Base-by-base conservation (phyloP, 2,888 invertebrate genomes). In the Anoplius nigerrimus region DNA sequence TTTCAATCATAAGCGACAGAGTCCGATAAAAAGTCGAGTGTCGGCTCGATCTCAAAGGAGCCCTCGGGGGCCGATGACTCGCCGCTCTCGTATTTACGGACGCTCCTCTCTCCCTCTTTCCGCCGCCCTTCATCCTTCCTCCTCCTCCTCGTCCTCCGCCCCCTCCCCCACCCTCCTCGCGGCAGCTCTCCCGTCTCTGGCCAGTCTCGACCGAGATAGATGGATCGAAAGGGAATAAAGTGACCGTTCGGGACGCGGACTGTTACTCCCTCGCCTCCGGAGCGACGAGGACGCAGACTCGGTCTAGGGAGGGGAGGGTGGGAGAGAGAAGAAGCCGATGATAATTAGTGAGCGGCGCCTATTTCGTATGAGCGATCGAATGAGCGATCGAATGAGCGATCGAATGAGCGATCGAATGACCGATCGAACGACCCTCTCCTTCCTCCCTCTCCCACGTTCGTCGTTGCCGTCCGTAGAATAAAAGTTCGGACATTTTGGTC, bases 1-100 rank as follows among this genome's bases (percentile, higher is more conserved):
- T 87, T 88, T 85, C 88, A 86, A 88, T 88, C 86, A 87, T 86
- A 88, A 87, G 80, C 84, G 80, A 84, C 86, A 88, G 87, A 88
- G 86, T 84, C 80, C 72, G 84, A 85, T 85, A 87, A 88, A 87
- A 87, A 88, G 84, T 84, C 80, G 80, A 83, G 81, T 78, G 85
- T 84, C 86, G 86, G 86, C 85, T 74, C 68, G 76, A 79, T 81
- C 83, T 87, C 87, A 87, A 88, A 88, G 87, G 82, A 75, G 55
- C 46, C 62, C 79, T 77, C 79, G 75, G 69, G 77, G 82, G 80
- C 77, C 84, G 84, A 87, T 87, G 88, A 88, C 88, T 88, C 84
- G 87, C 85, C 84, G 78, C 78, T 80, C 82, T 79, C 83, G 80
- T 81, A 81, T 82, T 84, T 82, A 80, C 82, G 78, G 76, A 82